These are phyloP conservation scores for Spisula subtruncata DNA, from an alignment of 2,888 invertebrate genomes.

Conservation along the genomic window DNA sequence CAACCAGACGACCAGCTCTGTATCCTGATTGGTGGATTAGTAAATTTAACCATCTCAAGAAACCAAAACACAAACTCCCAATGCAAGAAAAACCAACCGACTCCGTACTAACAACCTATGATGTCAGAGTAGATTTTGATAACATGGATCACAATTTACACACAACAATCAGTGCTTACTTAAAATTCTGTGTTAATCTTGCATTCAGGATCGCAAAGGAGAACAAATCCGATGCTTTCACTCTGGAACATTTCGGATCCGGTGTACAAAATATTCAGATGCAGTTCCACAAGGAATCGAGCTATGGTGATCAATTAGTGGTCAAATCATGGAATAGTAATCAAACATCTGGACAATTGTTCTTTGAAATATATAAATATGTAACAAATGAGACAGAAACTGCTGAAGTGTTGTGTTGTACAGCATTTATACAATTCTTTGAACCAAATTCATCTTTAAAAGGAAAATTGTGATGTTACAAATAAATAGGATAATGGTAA, in stretches of 20 bases:
- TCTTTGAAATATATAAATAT: slow-evolving; percentile 29
- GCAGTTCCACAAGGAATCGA: slow-evolving; percentile 50
- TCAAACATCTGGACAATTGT: not conserved
- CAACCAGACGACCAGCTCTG: slow-evolving; percentile 38
- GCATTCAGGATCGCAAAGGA: slow-evolving; percentile 21
- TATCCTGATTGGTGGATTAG: slow-evolving; percentile 66
- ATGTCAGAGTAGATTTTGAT: slow-evolving; percentile 49
- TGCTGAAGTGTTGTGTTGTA: not conserved
- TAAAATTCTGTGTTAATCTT: slow-evolving; percentile 52
- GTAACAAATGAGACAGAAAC: not conserved
- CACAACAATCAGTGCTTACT: slow-evolving; percentile 52
- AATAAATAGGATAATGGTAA: too few species aligned
- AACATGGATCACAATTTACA: slow-evolving; percentile 57
- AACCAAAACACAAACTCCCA: slow-evolving; percentile 28
- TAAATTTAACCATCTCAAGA: slow-evolving; percentile 49
- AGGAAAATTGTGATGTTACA: not conserved
- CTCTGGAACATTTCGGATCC: slow-evolving; percentile 19
- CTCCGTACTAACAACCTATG: not conserved
- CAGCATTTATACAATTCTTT: slow-evolving; percentile 27
- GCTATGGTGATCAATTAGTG: slow-evolving; percentile 45
- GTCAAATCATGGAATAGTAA: slow-evolving; percentile 30
- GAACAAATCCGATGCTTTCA: slow-evolving; percentile 13
- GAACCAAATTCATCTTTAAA: not conserved
- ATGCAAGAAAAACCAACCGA: not conserved
- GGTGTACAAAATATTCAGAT: slow-evolving; percentile 51